Evolutionary conservation across 1,140 invertebrate genomes (phyloP).

Genomic region (Propsilocerus akamusi): DNA sequence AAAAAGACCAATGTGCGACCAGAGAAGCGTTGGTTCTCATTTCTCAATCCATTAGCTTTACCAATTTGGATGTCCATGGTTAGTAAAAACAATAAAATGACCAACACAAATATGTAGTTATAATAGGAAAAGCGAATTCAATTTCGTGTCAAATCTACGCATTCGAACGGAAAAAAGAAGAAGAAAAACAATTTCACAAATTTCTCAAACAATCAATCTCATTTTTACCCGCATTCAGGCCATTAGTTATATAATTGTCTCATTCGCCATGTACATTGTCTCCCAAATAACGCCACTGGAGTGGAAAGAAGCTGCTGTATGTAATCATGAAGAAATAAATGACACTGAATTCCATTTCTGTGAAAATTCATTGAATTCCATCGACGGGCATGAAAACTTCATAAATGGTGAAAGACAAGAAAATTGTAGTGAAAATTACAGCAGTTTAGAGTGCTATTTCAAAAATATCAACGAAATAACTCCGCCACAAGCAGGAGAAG

Average conservation of each 20-base stretch:
- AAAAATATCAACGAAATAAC: background rate
- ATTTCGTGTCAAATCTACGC: too few species aligned
- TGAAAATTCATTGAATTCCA: constrained; percentile 1
- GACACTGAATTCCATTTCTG: constrained; percentile 6
- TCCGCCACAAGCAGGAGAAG: too few species aligned
- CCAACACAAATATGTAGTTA: too few species aligned
- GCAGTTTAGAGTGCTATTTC: background rate
- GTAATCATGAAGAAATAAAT: background rate
- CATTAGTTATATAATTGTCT: constrained; percentile 80
- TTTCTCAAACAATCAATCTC: too few species aligned
- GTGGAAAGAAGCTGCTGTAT: constrained; percentile 43
- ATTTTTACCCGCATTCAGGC: too few species aligned
- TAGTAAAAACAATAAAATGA: too few species aligned
- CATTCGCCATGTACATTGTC: constrained; percentile 86
- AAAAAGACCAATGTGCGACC: background rate
- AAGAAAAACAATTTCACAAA: too few species aligned
- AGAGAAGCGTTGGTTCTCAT: constrained; percentile 63
- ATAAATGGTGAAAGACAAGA: background rate
- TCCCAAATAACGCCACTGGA: constrained; percentile 90
- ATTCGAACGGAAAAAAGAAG: too few species aligned
- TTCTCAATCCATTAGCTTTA: constrained; percentile 83
- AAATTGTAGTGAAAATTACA: constrained; percentile 4
- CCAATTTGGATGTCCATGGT: constrained; percentile 87
- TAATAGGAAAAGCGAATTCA: too few species aligned
- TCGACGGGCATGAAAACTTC: background rate